Base-by-base conservation (phyloP, 2,113 vertebrate genomes). In the Emydocephalus ijimae region DNA sequence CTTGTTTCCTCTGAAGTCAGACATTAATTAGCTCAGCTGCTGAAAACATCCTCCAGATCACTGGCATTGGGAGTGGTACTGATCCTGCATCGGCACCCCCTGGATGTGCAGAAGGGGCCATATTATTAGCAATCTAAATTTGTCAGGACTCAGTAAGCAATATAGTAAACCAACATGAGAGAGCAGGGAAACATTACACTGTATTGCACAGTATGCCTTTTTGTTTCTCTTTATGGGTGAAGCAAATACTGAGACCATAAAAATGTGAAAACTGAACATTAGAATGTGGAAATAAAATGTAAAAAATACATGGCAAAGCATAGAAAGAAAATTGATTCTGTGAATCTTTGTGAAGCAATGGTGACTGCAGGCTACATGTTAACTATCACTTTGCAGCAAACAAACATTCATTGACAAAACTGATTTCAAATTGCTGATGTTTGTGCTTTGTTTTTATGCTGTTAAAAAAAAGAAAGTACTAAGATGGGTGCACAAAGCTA, bases 321-420 rank as follows among this genome's bases (percentile, higher is more conserved):
- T 92, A 92, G n/a, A 95, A 48, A 93, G 12, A 85, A 26, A 95
- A 96, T 91, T 86, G 85, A 95, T 93, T 92, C 54, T 0, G 0
- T 0, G 26, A 93, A 89, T 93, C 91, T 94, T 94, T 94, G 95
- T 94, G 95, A 96, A 97, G 93, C 92, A 92, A 92, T 21, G 74
- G 81, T 91, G 69, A 45, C n/a, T 81, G 34, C 34, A 39, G 69
- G 69, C 69, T 81, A 81, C 34, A 39, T 21, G 34, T 39, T 34
- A 81, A 39, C 15, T 6, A 18, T 18, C 69, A 34, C 69, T 15
- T 81, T 39, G 64, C 64, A 34, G 64, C 64, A 74, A n/a, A 74
- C 14, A 81, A 74, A 39, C 15, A 81, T 81, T 39, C 69, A 81
- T 34, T 74, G 69, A 18, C n/a, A 74, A 74, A 74, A 81, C 15